Conservation (phyloP, 2,113 vertebrate species). For the Chionomys nivalis region DNA sequence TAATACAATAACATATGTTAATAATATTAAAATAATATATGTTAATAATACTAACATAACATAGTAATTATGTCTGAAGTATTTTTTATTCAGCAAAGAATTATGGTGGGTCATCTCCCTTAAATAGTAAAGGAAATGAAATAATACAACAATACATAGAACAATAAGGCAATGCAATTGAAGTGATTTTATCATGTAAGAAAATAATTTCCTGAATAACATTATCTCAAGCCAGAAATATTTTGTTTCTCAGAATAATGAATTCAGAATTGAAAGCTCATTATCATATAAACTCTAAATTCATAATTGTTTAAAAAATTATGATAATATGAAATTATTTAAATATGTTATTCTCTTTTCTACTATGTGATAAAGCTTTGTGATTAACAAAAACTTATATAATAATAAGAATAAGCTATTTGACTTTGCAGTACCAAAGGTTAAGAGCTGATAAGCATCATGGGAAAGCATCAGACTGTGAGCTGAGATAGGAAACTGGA, state of each 20-base stretch:
- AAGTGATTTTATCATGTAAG: not conserved
- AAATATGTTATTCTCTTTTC: not conserved
- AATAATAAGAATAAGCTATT: not conserved
- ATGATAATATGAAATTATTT: not conserved
- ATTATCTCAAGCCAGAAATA: not conserved
- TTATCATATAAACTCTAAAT: not conserved
- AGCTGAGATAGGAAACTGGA: not conserved
- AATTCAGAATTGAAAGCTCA: not conserved
- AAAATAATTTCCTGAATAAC: not conserved
- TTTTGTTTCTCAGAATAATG: not conserved
- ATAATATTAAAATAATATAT: too few species aligned
- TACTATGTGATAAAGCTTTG: not conserved
- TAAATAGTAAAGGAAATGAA: not conserved
- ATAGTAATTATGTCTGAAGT: not conserved
- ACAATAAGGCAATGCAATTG: not conserved
- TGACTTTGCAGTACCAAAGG: not conserved
- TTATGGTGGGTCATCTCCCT: not conserved
- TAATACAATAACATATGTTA: too few species aligned
- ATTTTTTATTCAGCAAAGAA: not conserved
- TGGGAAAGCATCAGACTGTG: not conserved
- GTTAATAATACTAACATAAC: too few species aligned
- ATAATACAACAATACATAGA: not conserved
- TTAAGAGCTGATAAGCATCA: not conserved
- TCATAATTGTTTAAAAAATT: not conserved
- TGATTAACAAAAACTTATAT: fast-evolving